These are phyloP conservation scores for Nephila pilipes DNA, from an alignment of 1,140 invertebrate species.

Conservation along the genomic window DNA sequence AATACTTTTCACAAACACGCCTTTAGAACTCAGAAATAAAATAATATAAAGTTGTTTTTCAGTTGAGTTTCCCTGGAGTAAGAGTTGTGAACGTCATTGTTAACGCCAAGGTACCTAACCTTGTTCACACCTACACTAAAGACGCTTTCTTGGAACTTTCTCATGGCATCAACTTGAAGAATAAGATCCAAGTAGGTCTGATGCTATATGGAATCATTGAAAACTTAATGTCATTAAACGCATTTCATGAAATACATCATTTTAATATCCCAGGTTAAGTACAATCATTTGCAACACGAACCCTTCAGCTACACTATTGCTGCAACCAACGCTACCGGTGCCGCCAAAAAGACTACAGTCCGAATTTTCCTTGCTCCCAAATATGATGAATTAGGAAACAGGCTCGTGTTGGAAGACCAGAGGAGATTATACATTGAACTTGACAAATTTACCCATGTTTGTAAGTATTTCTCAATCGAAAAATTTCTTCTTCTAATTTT, in stretches of 20 bases:
- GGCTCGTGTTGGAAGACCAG: slow-evolving; percentile 55
- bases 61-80: slow-evolving; percentile 52
- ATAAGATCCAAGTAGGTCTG: slow-evolving; percentile 38
- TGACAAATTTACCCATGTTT: slow-evolving; percentile 61
- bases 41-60: too few relatives aligned
- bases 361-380: slow-evolving; percentile 70
- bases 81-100: slow-evolving; percentile 37
- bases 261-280: slow-evolving; percentile 52
- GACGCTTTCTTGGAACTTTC: slow-evolving; percentile 61
- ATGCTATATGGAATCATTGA: neutral
- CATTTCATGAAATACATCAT: neutral
- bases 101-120: slow-evolving; percentile 64
- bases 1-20: too few relatives aligned
- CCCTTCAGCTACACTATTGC: slow-evolving; percentile 60
- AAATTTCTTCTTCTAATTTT: too few relatives aligned
- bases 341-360: slow-evolving; percentile 77
- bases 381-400: slow-evolving; percentile 70
- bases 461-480: slow-evolving; percentile 43
- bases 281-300: slow-evolving; percentile 77
- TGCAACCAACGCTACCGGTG: slow-evolving; percentile 83
- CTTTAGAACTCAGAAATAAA: too few relatives aligned
- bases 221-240: too few relatives aligned
- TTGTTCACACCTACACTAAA: slow-evolving; percentile 66
- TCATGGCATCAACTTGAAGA: slow-evolving; percentile 65
- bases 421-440: slow-evolving; percentile 78